Base-by-base conservation (phyloP, 2,797 vertebrate species). In the Paedocypris micromegethes region DNA sequence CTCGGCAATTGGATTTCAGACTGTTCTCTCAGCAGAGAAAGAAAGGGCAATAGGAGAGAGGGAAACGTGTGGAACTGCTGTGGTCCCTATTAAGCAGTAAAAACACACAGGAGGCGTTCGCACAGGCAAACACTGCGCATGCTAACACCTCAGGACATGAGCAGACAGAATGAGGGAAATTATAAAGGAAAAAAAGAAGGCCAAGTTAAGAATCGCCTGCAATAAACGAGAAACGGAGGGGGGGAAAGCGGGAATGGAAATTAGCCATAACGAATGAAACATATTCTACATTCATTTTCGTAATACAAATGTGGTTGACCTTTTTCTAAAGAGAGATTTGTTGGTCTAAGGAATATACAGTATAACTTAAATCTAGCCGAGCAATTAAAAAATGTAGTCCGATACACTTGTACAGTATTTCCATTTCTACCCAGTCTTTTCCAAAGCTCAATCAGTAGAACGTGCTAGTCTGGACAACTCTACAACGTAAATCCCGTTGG, bases 1-100 rank as follows among this genome's bases (percentile, higher is more conserved):
- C 51, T 49, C 53, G 50, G 62, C 73, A 67, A 76, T 75, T 76
- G 80, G 71, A 66, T 79, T 75, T 79, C 48, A 56, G 59, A 62
- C 58, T 48, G 72, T n/a, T 64, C 62, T 38, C 49, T 65, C 50
- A 56, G 38, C 46, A 70, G 53, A 64, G 70, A 63, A 64, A 54
- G 64, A 58, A 60, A 66, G 73, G 38, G 59, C 38, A 66, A 64
- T 45, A n/a, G 40, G 42, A 42, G 42, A 40, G 61, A 44, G 46
- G 37, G 44, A 61, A 44, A 64, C 9, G 56, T 60, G 45, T 9
- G 52, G 3, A 1, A 39, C 59, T 7, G 51, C 38, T 48, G 50
- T 51, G 42, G 58, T 65, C 60, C 54, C 66, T 66, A 69, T 77
- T 66, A 78, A 71, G 59, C 58, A 37, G 37, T 64, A 60, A 60